Evolutionary conservation across 2,797 vertebrate genomes (phyloP).

Genomic region (Artibeus jamaicensis): DNA sequence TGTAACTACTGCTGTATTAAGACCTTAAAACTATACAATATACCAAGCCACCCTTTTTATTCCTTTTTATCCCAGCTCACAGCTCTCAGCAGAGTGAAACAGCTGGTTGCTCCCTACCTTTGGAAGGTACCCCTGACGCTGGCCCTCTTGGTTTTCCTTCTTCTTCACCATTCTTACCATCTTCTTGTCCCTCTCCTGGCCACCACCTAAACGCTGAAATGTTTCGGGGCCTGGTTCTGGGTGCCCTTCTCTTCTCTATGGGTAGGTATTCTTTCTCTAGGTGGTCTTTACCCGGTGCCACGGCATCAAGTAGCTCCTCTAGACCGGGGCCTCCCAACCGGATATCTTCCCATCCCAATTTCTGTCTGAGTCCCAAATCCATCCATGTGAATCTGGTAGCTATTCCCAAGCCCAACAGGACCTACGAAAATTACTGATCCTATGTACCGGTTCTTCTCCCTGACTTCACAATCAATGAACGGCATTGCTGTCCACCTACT

Average conservation of each 20-base stretch:
- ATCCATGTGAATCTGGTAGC: background rate
- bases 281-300: background rate
- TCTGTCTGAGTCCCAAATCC: background rate
- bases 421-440: background rate
- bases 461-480: background rate
- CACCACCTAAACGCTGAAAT: background rate
- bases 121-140: background rate
- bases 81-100: background rate
- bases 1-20: background rate
- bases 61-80: background rate
- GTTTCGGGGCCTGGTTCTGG: background rate
- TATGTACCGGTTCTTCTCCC: background rate
- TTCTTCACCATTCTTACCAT: background rate
- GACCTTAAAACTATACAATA: background rate
- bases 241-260: background rate
- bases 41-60: background rate
- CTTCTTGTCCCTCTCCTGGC: background rate
- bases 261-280: background rate
- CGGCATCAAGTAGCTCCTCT: background rate
- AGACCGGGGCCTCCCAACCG: background rate
- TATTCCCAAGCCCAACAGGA: background rate
- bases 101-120: background rate
- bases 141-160: background rate
- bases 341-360: too few relatives aligned
- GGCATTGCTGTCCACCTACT: background rate